Conservation (phyloP, 1,140 invertebrate species). For the Heliconius hewitsoni region DNA sequence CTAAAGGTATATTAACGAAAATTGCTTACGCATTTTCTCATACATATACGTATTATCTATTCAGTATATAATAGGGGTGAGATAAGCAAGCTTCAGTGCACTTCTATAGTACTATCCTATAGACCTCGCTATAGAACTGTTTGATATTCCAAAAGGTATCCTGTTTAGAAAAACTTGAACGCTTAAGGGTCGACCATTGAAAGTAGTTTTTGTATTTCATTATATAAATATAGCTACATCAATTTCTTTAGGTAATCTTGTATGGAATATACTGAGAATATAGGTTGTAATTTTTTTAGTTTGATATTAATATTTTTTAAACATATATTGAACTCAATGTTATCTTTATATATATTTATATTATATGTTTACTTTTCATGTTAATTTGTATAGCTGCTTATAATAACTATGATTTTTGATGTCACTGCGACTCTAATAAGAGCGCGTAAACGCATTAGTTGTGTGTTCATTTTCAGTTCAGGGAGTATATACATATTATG, state of each 20-base stretch:
- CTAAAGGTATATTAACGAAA: background rate
- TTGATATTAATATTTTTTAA: too few relatives aligned
- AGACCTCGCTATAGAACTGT: background rate
- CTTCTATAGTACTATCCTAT: slow-evolving; percentile 25
- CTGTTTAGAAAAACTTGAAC: slow-evolving; percentile 2
- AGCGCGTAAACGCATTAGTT: too few relatives aligned
- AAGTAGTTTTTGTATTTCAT: background rate
- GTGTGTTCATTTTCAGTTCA: too few relatives aligned
- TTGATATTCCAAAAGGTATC: background rate
- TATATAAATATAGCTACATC: background rate
- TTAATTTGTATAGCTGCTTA: background rate
- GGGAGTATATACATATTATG: too few relatives aligned
- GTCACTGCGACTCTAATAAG: too few relatives aligned
- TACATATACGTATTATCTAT: slow-evolving; percentile 19
- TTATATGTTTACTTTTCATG: background rate
- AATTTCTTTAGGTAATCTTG: background rate
- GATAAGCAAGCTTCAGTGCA: slow-evolving; percentile 46
- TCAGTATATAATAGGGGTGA: slow-evolving; percentile 16
- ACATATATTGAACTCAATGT: background rate
- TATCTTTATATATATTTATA: background rate
- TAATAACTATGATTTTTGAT: too few relatives aligned
- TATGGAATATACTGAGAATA: background rate
- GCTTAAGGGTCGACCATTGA: slow-evolving; percentile 1
- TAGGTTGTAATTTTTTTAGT: too few relatives aligned
- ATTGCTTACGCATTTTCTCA: slow-evolving; percentile 7